Evolutionary conservation across 1,140 invertebrate genomes (phyloP).

Genomic region (Plodia interpunctella): DNA sequence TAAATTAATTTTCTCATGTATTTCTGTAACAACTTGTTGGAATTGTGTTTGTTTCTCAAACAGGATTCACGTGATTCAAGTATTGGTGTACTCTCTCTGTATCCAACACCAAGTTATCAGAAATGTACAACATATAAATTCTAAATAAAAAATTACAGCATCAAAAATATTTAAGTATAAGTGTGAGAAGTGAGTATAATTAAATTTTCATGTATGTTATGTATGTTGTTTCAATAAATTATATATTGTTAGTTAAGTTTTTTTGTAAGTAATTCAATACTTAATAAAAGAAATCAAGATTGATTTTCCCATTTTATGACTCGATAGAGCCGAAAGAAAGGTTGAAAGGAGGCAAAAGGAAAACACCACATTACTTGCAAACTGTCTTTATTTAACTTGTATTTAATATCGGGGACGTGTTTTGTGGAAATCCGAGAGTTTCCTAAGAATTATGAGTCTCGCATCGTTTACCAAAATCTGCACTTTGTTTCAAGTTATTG

Average conservation of each 20-base stretch:
- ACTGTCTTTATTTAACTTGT: constrained; percentile 69
- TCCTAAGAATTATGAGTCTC: constrained; percentile 44
- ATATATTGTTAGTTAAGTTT: no score
- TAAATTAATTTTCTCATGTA: constrained; percentile 58
- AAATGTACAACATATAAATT: no score
- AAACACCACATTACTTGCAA: constrained; percentile 31
- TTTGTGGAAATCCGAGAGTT: constrained; percentile 37
- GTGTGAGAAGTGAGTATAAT: no score
- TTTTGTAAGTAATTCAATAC: no score
- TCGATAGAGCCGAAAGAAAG: neutral
- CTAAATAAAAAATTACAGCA: no score
- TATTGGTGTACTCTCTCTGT: neutral
- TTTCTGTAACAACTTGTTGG: constrained; percentile 44
- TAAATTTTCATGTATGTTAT: no score
- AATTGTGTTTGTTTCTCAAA: constrained; percentile 61
- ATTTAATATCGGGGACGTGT: constrained; percentile 66
- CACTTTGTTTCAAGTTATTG: constrained; percentile 42
- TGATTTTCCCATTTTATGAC: no score
- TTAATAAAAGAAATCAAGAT: no score
- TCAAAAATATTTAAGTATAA: no score
- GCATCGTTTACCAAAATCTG: constrained; percentile 33
- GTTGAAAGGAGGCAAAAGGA: neutral
- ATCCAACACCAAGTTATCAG: neutral
- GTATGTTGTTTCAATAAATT: no score
- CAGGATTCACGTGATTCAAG: constrained; percentile 54